A percentile compares a stretch with the other conserved stretches of the same genome.
phyloP scores from a whole-genome alignment of 2,888 invertebrate genomes.

The Caradrina kadenii region DNA sequence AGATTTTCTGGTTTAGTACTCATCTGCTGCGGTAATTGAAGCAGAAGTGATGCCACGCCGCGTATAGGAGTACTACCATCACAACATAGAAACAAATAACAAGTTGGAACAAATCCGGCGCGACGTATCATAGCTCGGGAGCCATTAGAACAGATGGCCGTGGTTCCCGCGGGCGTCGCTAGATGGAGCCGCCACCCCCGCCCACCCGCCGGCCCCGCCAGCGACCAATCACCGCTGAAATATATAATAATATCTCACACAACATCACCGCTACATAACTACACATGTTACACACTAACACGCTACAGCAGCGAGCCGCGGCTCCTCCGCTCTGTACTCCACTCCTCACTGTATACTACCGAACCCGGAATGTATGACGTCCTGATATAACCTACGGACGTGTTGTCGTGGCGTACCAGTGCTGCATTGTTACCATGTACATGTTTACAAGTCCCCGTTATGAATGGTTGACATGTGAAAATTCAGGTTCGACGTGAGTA shows the following conservation, averaged over 20 bases:
- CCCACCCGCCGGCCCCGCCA: constrained; percentile 32
- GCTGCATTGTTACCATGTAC: constrained; percentile 2
- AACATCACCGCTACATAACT: constrained; percentile 52
- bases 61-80: background rate
- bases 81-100: constrained; percentile 36
- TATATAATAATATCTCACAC: constrained; percentile 63
- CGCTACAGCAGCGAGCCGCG: constrained; percentile 22
- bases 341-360: constrained; percentile 18
- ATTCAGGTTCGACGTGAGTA: constrained; percentile 7
- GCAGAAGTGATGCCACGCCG: constrained; percentile 21
- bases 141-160: constrained; percentile 53
- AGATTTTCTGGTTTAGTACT: background rate
- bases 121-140: constrained; percentile 53
- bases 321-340: constrained; percentile 12
- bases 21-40: background rate
- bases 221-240: constrained; percentile 66
- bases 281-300: constrained; percentile 31
- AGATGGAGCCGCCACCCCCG: constrained; percentile 56
- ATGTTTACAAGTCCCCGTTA: constrained; percentile 10
- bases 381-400: constrained; percentile 1
- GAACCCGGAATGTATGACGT: constrained; percentile 1
- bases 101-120: constrained; percentile 51
- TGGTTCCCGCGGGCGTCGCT: constrained; percentile 49
- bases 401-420: background rate
- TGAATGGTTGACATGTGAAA: constrained; percentile 40